Conservation (phyloP, 2,113 vertebrate genomes). For the Hippocampus abdominalis region DNA sequence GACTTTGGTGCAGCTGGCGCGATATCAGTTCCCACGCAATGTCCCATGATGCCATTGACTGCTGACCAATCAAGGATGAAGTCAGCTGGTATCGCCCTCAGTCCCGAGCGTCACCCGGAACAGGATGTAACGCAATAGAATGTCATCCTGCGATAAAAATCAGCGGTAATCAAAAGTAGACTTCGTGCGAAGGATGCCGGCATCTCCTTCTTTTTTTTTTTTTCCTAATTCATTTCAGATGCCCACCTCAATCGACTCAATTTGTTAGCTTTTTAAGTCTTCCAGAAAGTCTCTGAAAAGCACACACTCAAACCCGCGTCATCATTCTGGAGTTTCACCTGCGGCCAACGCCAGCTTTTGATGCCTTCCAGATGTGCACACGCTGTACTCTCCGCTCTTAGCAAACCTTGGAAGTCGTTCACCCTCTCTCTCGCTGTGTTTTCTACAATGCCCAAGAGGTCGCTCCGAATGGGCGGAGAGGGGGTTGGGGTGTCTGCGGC, state of each 20-base stretch:
- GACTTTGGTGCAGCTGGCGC: background rate
- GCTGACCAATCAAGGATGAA: background rate
- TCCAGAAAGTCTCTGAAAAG: slow-evolving; percentile 22
- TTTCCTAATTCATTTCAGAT: slow-evolving; percentile 10
- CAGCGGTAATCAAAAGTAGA: background rate
- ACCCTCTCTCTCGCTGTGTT: slow-evolving; percentile 59
- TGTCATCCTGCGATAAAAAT: background rate
- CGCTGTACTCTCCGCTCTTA: slow-evolving; percentile 52
- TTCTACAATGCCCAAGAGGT: slow-evolving; percentile 69
- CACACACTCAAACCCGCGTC: slow-evolving; percentile 3
- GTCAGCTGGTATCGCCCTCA: background rate
- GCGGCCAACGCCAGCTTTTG: slow-evolving; percentile 55
- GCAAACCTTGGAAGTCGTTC: slow-evolving; percentile 60
- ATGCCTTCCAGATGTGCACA: slow-evolving; percentile 75
- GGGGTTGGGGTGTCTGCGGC: slow-evolving; percentile 24
- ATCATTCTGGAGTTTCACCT: slow-evolving; percentile 44
- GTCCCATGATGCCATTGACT: background rate
- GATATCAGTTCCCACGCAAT: background rate
- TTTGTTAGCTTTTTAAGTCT: background rate
- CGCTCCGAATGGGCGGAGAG: slow-evolving; percentile 14
- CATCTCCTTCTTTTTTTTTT: background rate
- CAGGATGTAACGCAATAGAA: background rate
- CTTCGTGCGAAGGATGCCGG: background rate
- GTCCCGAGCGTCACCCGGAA: background rate
- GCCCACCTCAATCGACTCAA: slow-evolving; percentile 17